Conservation (phyloP, 2,888 invertebrate species). For the Phytoseiulus persimilis region DNA sequence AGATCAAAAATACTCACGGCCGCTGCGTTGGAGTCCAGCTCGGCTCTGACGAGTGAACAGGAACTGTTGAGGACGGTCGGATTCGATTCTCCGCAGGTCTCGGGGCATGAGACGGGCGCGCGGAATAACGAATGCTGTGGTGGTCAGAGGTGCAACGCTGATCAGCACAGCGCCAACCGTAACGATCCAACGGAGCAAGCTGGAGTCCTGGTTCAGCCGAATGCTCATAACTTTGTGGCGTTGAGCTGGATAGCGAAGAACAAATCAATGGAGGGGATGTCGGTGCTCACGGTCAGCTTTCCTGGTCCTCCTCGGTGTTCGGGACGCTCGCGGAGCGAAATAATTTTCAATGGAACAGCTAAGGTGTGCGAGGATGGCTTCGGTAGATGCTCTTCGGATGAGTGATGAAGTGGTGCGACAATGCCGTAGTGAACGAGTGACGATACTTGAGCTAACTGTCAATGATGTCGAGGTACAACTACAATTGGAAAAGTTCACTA, state of each 20-base stretch:
- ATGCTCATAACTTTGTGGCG: neutral
- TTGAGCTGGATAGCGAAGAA: neutral
- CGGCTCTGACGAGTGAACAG: slow-evolving; percentile 6
- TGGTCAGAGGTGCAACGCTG: neutral
- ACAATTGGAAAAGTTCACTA: slow-evolving; percentile 37
- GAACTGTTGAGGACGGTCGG: neutral
- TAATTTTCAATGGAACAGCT: neutral
- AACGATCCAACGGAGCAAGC: neutral
- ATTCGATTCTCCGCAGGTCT: neutral
- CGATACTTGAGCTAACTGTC: neutral
- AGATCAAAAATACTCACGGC: neutral
- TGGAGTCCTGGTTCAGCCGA: neutral
- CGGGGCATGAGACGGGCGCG: neutral
- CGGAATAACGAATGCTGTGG: neutral
- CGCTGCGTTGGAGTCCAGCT: neutral
- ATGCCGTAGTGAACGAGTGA: neutral
- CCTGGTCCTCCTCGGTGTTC: neutral
- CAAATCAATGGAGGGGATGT: neutral
- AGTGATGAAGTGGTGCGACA: neutral
- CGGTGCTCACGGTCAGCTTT: neutral
- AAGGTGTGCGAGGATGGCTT: neutral
- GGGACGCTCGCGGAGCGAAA: neutral
- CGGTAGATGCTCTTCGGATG: neutral
- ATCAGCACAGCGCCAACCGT: neutral
- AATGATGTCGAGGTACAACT: neutral